phyloP scores from a whole-genome alignment of 2,113 vertebrate species.

The Thinocorus orbignyianus region DNA sequence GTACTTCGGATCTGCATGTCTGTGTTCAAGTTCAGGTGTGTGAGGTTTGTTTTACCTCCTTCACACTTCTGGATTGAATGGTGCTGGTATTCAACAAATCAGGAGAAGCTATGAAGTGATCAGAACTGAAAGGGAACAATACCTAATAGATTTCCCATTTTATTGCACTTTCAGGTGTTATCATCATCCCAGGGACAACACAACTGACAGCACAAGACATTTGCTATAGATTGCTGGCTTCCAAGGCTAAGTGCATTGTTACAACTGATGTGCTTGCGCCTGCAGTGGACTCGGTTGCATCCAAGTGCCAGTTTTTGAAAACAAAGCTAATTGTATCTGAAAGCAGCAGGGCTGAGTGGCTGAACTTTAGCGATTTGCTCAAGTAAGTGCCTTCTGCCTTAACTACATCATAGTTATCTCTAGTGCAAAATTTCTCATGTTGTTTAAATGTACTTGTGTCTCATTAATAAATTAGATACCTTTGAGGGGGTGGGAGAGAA shows the following conservation, averaged over 20 bases:
- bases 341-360: constrained; percentile 59
- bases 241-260: constrained; percentile 74
- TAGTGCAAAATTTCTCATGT: background rate
- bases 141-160: background rate
- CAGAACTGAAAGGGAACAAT: background rate
- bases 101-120: background rate
- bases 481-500: background rate
- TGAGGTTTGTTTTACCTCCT: background rate
- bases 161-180: constrained; percentile 36
- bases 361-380: constrained; percentile 69
- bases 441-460: background rate
- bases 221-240: constrained; percentile 67
- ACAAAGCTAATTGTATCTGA: constrained; percentile 75
- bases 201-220: constrained; percentile 78
- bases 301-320: constrained; percentile 70
- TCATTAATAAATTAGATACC: background rate
- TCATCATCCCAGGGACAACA: constrained; percentile 75
- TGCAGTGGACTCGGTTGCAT: constrained; percentile 45
- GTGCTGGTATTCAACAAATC: background rate
- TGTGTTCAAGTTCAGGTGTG: background rate
- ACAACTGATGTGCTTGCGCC: constrained; percentile 66
- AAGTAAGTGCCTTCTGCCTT: constrained; percentile 46
- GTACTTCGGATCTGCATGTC: background rate
- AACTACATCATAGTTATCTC: background rate
- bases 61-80: background rate